These are phyloP conservation scores for Lepidurus packardi DNA, from an alignment of 1,140 invertebrate genomes.

Conservation along the genomic window DNA sequence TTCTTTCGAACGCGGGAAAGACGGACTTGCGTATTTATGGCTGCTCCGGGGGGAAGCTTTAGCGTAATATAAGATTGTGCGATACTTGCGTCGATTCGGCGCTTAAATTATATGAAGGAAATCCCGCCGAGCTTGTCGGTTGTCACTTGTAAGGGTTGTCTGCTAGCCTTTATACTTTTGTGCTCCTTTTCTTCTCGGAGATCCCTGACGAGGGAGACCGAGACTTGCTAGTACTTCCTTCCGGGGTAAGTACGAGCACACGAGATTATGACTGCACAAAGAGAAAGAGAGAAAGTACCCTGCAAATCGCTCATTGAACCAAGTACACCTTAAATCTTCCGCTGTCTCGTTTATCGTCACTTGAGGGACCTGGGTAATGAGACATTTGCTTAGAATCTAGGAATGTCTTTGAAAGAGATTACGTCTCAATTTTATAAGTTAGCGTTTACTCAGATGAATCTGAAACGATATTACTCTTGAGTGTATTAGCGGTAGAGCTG, in stretches of 20 bases:
- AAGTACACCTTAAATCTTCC: too few species aligned
- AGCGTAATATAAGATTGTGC: background rate
- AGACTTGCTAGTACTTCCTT: background rate
- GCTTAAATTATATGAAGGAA: background rate
- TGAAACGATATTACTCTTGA: too few species aligned
- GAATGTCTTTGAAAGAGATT: too few species aligned
- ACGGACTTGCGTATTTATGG: background rate
- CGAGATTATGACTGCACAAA: background rate
- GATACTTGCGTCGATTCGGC: background rate
- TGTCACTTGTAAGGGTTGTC: slow-evolving; percentile 9
- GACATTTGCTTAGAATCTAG: too few species aligned
- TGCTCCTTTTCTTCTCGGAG: background rate
- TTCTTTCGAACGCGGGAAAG: background rate
- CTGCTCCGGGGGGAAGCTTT: background rate
- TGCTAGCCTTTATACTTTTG: background rate
- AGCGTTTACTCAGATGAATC: too few species aligned
- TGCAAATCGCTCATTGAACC: too few species aligned
- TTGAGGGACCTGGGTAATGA: too few species aligned
- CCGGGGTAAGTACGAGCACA: background rate
- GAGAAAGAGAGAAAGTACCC: too few species aligned
- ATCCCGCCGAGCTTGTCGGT: background rate
- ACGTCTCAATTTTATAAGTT: too few species aligned
- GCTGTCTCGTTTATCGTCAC: too few species aligned
- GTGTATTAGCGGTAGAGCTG: too few species aligned
- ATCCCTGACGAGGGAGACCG: background rate